Evolutionary conservation across 2,888 invertebrate species (phyloP).

Genomic region (Tryphoninae sp.): DNA sequence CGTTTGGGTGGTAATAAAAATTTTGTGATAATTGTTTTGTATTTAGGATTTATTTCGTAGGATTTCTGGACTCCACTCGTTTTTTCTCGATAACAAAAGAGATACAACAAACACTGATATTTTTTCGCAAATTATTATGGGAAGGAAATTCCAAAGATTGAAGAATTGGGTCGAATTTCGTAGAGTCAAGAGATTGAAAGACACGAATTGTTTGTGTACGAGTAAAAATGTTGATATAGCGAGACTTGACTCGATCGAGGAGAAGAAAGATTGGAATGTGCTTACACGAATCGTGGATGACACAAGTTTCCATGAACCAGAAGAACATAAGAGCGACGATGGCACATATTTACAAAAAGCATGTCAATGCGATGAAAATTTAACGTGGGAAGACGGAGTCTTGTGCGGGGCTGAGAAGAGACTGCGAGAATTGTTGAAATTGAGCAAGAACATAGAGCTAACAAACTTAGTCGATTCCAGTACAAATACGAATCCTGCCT

Average conservation of each 20-base stretch:
- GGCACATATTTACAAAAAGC: background rate
- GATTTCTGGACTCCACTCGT: background rate
- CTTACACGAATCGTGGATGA: background rate
- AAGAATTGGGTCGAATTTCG: background rate
- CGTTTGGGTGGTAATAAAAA: background rate
- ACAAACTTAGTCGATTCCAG: background rate
- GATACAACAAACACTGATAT: conserved; percentile 10
- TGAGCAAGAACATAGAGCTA: conserved; percentile 22
- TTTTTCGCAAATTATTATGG: conserved; percentile 44
- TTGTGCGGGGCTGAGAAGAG: conserved; percentile 34
- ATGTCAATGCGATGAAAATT: conserved; percentile 44
- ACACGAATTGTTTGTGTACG: conserved; percentile 4
- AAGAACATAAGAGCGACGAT: conserved; percentile 3
- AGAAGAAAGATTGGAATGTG: background rate
- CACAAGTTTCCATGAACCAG: background rate
- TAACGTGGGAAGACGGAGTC: background rate
- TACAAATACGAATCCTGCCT: background rate
- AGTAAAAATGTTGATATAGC: background rate
- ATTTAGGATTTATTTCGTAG: background rate
- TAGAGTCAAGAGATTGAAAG: background rate
- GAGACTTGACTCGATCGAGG: background rate
- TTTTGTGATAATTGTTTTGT: background rate
- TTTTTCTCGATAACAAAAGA: background rate
- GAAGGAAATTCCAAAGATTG: conserved; percentile 34
- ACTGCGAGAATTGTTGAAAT: conserved; percentile 49